phyloP scores from a whole-genome alignment of 2,888 invertebrate species.

The Pogonocherus hispidulus region DNA sequence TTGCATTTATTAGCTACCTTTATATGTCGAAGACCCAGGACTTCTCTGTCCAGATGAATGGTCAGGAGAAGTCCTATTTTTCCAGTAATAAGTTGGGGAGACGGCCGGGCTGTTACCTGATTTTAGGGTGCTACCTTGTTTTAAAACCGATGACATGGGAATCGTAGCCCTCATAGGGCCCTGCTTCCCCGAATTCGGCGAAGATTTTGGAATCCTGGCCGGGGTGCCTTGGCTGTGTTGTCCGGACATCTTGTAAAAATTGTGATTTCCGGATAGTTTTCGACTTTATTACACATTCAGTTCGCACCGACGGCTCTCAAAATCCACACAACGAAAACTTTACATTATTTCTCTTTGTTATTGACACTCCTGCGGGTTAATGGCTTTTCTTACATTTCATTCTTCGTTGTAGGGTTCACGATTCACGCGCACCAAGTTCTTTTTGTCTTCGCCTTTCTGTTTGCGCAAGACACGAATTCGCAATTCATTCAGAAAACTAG shows the following conservation, averaged over 20 bases:
- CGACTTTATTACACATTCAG: conserved; percentile 38
- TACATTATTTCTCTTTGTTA: conserved; percentile 21
- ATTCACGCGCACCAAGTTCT: conserved; percentile 35
- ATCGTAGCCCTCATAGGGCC: conserved; percentile 84
- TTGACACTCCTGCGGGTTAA: conserved; percentile 24
- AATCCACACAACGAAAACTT: background rate
- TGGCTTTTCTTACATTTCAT: conserved; percentile 26
- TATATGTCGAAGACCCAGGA: conserved; percentile 80
- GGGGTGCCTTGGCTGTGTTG: conserved; percentile 57
- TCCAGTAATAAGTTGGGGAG: conserved; percentile 78
- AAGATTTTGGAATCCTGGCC: conserved; percentile 75
- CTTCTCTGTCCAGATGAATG: conserved; percentile 80
- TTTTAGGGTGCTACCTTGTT: conserved; percentile 73
- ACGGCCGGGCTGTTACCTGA: conserved; percentile 77
- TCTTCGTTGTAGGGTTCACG: conserved; percentile 31
- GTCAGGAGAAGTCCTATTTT: conserved; percentile 78
- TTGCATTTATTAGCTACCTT: too few species aligned
- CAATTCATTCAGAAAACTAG: conserved; percentile 21
- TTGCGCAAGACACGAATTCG: conserved; percentile 33
- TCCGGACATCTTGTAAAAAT: conserved; percentile 45
- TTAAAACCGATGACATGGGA: conserved; percentile 81
- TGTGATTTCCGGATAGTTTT: conserved; percentile 19
- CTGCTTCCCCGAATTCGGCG: conserved; percentile 74
- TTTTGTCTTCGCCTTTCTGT: conserved; percentile 26
- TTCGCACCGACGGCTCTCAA: conserved; percentile 19